These are phyloP conservation scores for Alexandromys fortis DNA, from an alignment of 2,113 vertebrate species.

Conservation along the genomic window DNA sequence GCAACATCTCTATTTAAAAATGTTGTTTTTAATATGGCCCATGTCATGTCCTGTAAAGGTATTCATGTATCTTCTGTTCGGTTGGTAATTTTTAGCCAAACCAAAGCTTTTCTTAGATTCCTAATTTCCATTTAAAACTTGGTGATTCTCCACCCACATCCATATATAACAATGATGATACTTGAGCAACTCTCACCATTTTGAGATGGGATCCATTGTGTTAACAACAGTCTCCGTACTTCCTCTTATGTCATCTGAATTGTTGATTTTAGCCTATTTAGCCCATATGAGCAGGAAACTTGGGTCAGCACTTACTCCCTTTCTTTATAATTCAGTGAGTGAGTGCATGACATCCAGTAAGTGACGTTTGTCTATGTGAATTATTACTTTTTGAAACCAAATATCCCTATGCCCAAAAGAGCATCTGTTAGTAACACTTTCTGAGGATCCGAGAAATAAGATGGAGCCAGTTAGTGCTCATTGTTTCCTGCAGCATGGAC, in stretches of 20 bases:
- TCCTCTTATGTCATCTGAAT: not conserved
- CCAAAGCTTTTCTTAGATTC: not conserved
- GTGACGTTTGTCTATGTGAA: not conserved
- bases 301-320: not conserved
- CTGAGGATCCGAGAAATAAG: not conserved
- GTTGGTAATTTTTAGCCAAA: not conserved
- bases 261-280: not conserved
- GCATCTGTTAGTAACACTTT: not conserved
- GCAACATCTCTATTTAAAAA: slow-evolving; percentile 51
- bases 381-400: slow-evolving; percentile 19
- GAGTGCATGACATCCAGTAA: not conserved
- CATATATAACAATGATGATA: not conserved
- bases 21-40: not conserved
- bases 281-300: not conserved
- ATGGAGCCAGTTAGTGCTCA: not conserved
- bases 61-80: not conserved
- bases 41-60: not conserved
- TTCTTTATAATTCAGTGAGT: not conserved
- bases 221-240: too few species aligned
- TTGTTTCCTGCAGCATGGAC: not conserved
- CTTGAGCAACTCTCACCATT: not conserved
- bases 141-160: not conserved
- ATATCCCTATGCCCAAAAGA: not conserved
- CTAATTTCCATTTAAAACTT: not conserved
- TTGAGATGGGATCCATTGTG: not conserved